Base-by-base conservation (phyloP, 2,888 invertebrate genomes). In the Empis livida region DNA sequence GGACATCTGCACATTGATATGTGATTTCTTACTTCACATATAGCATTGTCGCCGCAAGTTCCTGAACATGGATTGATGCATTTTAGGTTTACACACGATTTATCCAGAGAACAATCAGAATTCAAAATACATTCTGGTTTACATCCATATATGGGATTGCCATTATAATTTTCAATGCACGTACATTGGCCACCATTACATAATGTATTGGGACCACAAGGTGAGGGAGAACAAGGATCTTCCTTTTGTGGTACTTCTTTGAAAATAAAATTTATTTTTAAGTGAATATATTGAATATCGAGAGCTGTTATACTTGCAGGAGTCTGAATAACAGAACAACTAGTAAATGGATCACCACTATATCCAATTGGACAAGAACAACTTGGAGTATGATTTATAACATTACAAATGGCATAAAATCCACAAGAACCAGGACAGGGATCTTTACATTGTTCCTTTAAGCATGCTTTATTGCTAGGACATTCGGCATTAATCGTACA, bases 121-220 rank as follows among this genome's bases (percentile, higher is more conserved):
- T 81, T 87, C 5, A 84, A 68, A n/a, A 84, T 77, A 65, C 88
- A 88, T 67, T 88, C 86, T 5, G 88, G 88, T 55, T 85, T 75
- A 62, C 88, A 89, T 40, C 80, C 82, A 61, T 80, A 79, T 50
- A 77, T 78, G 37, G 87, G 85, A 66, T 85, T 82, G 30, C 87
- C 87, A 49, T 76, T 74, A 17, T 13, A 40, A 11, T 20, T 16
- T 17, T 15, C 16, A 10, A 80, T 62, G 59, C 88, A 88, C n/a
- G 78, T 75, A 60, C 87, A 88, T 50, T 75, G 63, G 20, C 81
- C 82, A 55, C 79, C 75, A 16, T 73, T 73, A 57, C 82, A 84
- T 53, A 77, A 70, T 40, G 85, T 80, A 60, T 84, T 84, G 8
- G 80, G 73, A 15, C 85, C 86, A 61, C 82, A 82, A 0, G 80